Percentiles rank a stretch among this genome's conserved stretches.
phyloP scores from a whole-genome alignment of 2,797 vertebrate genomes.

The Anolis apletophallus region DNA sequence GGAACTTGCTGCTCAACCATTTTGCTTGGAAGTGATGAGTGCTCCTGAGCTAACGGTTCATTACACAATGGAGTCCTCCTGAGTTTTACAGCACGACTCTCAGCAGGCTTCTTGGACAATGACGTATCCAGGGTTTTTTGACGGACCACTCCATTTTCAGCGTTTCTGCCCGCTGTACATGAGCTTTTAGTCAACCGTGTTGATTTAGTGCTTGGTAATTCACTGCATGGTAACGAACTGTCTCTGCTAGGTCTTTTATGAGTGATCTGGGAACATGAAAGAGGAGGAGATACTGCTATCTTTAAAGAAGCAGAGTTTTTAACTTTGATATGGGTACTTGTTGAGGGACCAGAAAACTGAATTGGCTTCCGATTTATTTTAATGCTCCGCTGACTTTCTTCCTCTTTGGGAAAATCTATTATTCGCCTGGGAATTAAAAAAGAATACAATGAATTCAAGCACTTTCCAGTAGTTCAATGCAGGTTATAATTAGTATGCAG shows the following conservation, averaged over 20 bases:
- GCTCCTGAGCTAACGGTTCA: background rate
- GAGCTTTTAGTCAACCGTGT: background rate
- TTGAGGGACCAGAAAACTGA: slow-evolving; percentile 77
- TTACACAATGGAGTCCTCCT: slow-evolving; percentile 65
- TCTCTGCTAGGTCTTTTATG: background rate
- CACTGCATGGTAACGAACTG: background rate
- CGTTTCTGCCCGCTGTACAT: background rate
- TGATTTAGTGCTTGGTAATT: background rate
- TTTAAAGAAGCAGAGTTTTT: slow-evolving; percentile 75
- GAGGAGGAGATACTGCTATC: slow-evolving; percentile 17
- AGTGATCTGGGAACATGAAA: slow-evolving; percentile 22
- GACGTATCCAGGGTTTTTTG: slow-evolving; percentile 6
- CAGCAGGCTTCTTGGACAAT: slow-evolving; percentile 25
- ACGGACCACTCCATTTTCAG: slow-evolving; percentile 25
- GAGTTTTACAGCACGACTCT: slow-evolving; percentile 66
- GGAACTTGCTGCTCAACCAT: background rate
- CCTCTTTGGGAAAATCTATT: slow-evolving; percentile 44
- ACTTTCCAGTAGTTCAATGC: background rate
- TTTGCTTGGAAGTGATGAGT: background rate
- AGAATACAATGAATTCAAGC: background rate
- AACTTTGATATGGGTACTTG: slow-evolving; percentile 76
- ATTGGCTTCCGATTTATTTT: slow-evolving; percentile 71
- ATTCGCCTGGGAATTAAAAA: slow-evolving; percentile 68
- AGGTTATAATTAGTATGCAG: background rate
- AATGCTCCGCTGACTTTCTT: slow-evolving; percentile 46